Evolutionary conservation across 2,113 vertebrate species (phyloP).

Genomic region (Calidris pugnax): DNA sequence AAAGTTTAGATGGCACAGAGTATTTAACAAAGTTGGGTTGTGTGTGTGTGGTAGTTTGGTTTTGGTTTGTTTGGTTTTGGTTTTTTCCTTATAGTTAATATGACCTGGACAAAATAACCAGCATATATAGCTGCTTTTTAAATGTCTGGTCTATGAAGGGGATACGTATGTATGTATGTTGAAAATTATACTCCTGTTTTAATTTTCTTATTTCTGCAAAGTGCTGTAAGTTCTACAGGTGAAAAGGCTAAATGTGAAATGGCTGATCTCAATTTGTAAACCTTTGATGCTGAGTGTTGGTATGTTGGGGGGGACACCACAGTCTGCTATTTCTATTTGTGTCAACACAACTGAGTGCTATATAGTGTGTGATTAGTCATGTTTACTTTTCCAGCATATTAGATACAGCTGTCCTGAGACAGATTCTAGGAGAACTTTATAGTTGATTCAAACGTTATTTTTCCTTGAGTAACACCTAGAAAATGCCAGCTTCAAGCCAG

Average conservation of each 20-base stretch:
- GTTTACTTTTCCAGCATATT: neutral
- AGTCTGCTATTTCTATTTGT: neutral
- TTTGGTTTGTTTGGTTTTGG: neutral
- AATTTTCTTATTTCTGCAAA: neutral
- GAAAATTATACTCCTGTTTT: neutral
- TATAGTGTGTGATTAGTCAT: neutral
- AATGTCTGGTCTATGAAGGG: neutral
- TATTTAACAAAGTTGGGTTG: neutral
- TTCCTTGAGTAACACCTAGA: neutral
- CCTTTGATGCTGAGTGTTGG: neutral
- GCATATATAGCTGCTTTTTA: neutral
- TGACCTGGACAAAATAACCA: neutral
- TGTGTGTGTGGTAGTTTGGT: neutral
- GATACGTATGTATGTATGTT: neutral
- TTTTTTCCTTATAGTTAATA: neutral
- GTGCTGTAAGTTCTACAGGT: neutral
- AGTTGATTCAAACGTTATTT: neutral
- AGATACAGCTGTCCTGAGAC: neutral
- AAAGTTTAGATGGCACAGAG: neutral
- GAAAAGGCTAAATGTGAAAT: neutral
- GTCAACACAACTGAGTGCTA: neutral
- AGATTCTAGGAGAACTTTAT: constrained; percentile 3
- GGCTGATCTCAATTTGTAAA: neutral
- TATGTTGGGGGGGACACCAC: neutral
- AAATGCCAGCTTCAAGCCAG: neutral